phyloP scores from a whole-genome alignment of 2,113 vertebrate species.

The Capricornis sumatraensis region DNA sequence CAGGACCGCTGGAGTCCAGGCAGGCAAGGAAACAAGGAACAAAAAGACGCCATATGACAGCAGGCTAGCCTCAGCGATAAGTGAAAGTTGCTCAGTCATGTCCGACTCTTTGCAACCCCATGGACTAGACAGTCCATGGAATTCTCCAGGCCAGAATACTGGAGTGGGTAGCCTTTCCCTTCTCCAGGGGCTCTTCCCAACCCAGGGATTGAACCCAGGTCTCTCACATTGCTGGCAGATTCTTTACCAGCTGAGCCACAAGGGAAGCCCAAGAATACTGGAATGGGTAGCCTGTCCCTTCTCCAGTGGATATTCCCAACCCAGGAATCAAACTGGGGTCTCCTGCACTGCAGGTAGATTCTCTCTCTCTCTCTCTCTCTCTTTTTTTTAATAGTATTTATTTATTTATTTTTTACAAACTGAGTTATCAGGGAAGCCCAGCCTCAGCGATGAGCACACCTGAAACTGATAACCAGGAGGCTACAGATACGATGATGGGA shows the following conservation, averaged over 20 bases:
- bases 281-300: neutral
- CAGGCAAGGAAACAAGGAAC: neutral
- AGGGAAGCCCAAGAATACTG: neutral
- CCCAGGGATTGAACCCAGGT: neutral
- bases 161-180: neutral
- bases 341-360: neutral
- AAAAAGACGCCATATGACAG: neutral
- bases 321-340: neutral
- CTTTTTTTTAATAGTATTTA: too few species aligned
- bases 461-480: neutral
- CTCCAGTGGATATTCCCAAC: neutral
- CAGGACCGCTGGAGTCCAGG: neutral
- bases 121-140: neutral
- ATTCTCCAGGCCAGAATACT: neutral
- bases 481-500: neutral
- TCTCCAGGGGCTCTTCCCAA: neutral
- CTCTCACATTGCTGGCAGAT: neutral
- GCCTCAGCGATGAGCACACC: neutral
- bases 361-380: neutral
- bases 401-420: neutral
- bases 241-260: neutral
- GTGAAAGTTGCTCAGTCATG: neutral
- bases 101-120: neutral
- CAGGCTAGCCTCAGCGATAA: neutral
- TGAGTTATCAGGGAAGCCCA: neutral